Conservation (phyloP, 2,888 invertebrate species). For the Melieria picta region DNA sequence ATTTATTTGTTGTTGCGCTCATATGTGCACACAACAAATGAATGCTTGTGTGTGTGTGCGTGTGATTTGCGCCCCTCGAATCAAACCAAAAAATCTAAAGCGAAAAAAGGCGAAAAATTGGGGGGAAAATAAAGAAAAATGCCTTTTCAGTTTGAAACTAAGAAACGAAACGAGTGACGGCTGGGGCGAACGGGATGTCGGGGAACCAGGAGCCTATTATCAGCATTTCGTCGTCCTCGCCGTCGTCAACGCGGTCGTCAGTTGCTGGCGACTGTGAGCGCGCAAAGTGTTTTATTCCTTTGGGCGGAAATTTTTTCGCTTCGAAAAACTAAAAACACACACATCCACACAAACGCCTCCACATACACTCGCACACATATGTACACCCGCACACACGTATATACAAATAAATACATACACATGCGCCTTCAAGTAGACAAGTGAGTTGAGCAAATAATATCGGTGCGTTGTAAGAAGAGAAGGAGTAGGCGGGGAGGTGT, state of each 20-base stretch:
- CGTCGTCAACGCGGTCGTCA: neutral
- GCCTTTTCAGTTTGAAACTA: constrained; percentile 34
- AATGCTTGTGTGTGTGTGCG: constrained; percentile 12
- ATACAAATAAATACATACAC: constrained; percentile 10
- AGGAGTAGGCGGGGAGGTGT: too few species aligned
- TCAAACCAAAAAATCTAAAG: constrained; percentile 29
- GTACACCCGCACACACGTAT: constrained; percentile 1
- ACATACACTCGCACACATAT: constrained; percentile 4
- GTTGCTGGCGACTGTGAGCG: neutral
- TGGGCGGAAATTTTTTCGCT: constrained; percentile 30
- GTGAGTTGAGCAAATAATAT: neutral
- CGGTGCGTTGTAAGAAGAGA: neutral
- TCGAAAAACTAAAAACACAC: constrained; percentile 35
- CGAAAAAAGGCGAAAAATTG: constrained; percentile 21
- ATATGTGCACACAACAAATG: constrained; percentile 9
- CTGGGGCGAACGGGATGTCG: constrained; percentile 6
- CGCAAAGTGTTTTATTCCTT: constrained; percentile 31
- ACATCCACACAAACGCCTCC: constrained; percentile 5
- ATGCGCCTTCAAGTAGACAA: neutral
- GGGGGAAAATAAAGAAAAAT: constrained; percentile 29
- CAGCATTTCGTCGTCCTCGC: constrained; percentile 21
- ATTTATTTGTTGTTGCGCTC: constrained; percentile 10
- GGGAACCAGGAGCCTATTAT: constrained; percentile 33
- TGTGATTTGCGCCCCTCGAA: constrained; percentile 22
- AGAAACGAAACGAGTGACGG: constrained; percentile 7